phyloP scores from a whole-genome alignment of 2,888 invertebrate species.

The Noctua comes region DNA sequence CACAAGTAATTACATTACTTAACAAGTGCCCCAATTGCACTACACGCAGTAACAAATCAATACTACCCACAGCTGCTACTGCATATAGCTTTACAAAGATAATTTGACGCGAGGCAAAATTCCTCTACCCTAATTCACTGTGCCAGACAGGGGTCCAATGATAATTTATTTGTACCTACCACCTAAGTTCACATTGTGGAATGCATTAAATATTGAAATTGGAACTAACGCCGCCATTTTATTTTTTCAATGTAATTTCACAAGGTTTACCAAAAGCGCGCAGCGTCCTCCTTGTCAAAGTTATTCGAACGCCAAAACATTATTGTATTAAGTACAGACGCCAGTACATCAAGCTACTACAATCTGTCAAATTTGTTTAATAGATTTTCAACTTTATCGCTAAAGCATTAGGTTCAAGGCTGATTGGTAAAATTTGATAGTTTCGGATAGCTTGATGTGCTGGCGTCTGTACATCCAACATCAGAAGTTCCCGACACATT shows the following conservation, averaged over 20 bases:
- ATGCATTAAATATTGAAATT: background rate
- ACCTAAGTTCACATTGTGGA: background rate
- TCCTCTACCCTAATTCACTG: background rate
- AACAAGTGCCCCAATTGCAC: background rate
- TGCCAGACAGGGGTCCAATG: background rate
- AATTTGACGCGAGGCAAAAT: background rate
- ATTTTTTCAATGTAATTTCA: background rate
- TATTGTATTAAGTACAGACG: background rate
- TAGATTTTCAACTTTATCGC: too few species aligned
- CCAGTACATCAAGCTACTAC: background rate
- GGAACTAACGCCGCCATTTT: background rate
- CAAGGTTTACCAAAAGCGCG: background rate
- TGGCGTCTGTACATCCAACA: background rate
- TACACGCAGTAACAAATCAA: background rate
- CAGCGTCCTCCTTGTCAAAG: background rate
- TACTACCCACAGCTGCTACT: background rate
- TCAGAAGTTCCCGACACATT: slow-evolving; percentile 3
- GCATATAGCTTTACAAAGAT: background rate
- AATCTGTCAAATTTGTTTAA: too few species aligned
- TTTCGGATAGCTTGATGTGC: too few species aligned
- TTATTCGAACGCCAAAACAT: background rate
- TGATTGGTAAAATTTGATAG: too few species aligned
- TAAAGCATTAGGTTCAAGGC: too few species aligned
- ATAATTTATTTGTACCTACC: too few species aligned
- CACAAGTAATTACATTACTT: slow-evolving; percentile 8